A percentile compares a stretch with the other conserved stretches of the same genome.
phyloP scores from a whole-genome alignment of 2,113 vertebrate genomes.

The Rhagologus leucostigma region DNA sequence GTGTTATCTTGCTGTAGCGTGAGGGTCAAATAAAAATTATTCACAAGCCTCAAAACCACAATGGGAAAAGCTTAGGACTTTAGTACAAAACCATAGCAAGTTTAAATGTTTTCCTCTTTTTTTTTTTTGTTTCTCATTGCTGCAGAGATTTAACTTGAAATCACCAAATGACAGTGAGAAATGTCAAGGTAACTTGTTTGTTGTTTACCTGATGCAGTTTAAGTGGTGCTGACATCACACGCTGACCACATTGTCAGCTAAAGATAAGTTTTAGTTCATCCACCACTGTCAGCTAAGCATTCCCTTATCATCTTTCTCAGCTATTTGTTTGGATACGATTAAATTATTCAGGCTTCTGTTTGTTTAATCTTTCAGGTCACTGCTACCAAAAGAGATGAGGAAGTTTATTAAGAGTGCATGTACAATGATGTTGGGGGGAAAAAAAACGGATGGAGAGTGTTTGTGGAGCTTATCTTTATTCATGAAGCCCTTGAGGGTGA shows the following conservation, averaged over 20 bases:
- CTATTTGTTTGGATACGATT: constrained; percentile 22
- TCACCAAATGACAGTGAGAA: not conserved
- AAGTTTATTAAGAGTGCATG: constrained; percentile 61
- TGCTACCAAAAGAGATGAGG: constrained; percentile 67
- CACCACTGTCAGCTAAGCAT: not conserved
- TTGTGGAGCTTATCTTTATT: constrained; percentile 72
- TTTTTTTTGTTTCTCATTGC: not conserved
- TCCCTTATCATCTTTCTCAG: constrained; percentile 39
- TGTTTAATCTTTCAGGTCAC: constrained; percentile 62
- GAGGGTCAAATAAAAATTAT: not conserved
- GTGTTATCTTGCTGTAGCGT: not conserved
- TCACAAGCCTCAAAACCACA: not conserved
- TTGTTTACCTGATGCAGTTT: not conserved
- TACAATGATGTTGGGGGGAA: not conserved
- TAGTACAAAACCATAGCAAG: not conserved
- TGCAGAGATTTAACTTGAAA: not conserved
- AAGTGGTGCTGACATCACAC: not conserved
- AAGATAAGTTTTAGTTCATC: constrained; percentile 49
- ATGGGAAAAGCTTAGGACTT: not conserved
- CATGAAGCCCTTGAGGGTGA: constrained; percentile 74
- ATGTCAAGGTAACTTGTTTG: not conserved
- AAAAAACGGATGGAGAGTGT: not conserved
- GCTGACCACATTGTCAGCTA: not conserved
- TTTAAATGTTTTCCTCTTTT: not conserved
- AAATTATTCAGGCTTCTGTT: constrained; percentile 55